These are phyloP conservation scores for Albula goreensis DNA, from an alignment of 2,113 vertebrate species.

Conservation along the genomic window DNA sequence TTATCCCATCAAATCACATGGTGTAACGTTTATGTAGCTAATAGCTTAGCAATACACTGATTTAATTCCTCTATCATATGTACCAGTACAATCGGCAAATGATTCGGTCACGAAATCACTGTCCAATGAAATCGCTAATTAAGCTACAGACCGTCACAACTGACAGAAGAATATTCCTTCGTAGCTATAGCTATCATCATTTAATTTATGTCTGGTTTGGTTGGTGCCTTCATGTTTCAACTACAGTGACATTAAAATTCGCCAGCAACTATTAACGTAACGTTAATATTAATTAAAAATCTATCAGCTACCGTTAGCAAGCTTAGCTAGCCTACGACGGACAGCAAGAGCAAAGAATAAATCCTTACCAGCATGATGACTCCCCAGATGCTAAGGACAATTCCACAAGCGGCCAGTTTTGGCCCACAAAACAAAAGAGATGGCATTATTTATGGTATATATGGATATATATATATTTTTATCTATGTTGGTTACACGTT, in stretches of 20 bases:
- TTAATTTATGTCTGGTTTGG: too few species aligned
- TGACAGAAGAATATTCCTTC: too few species aligned
- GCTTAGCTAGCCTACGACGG: too few species aligned
- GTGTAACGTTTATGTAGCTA: neutral
- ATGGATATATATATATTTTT: too few species aligned
- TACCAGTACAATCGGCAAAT: too few species aligned
- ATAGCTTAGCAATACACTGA: neutral
- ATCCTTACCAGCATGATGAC: constrained; percentile 88
- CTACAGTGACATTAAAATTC: neutral
- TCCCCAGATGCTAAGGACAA: constrained; percentile 89
- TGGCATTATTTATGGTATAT: constrained; percentile 64
- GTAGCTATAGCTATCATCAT: too few species aligned
- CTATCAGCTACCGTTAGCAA: neutral
- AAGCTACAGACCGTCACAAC: neutral
- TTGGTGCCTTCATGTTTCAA: neutral
- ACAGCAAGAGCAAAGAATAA: neutral
- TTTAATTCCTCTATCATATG: neutral
- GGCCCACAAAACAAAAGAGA: constrained; percentile 89
- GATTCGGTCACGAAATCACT: too few species aligned
- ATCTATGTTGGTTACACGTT: neutral
- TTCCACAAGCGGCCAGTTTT: constrained; percentile 89
- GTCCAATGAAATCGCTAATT: neutral
- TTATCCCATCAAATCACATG: neutral
- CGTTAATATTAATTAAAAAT: neutral
- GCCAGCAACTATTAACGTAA: neutral